Conservation (phyloP, 2,797 vertebrate species). For the Eulemur coronatus region DNA sequence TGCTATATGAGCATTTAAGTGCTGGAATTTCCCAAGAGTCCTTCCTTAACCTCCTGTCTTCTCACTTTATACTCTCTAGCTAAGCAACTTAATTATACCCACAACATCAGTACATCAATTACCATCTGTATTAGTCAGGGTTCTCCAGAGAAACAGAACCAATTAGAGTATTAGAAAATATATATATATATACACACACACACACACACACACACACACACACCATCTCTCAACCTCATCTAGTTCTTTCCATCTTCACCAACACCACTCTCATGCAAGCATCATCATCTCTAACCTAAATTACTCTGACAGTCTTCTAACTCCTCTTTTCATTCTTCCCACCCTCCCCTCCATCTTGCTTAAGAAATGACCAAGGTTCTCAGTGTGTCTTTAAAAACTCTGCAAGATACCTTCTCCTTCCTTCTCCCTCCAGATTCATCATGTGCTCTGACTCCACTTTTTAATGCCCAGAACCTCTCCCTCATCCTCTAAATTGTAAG, state of each 20-base stretch:
- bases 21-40: not conserved
- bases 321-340: too few relatives aligned
- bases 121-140: too few relatives aligned
- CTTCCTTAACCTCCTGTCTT: not conserved
- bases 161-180: not conserved
- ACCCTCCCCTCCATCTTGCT: not conserved
- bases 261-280: accelerated
- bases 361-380: not conserved
- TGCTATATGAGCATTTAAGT: not conserved
- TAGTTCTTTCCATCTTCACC: not conserved
- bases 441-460: accelerated
- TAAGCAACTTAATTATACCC: not conserved
- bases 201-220: not conserved
- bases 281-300: accelerated
- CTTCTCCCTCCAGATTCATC: not conserved
- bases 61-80: not conserved
- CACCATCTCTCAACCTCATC: too few relatives aligned
- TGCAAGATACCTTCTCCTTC: not conserved
- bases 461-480: accelerated
- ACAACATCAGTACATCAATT: too few relatives aligned
- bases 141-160: not conserved
- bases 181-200: not conserved
- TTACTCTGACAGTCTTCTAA: too few relatives aligned
- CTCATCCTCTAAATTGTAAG: too few relatives aligned
- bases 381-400: too few relatives aligned